phyloP scores from a whole-genome alignment of 2,113 vertebrate species.

The Oreocharis arfaki region DNA sequence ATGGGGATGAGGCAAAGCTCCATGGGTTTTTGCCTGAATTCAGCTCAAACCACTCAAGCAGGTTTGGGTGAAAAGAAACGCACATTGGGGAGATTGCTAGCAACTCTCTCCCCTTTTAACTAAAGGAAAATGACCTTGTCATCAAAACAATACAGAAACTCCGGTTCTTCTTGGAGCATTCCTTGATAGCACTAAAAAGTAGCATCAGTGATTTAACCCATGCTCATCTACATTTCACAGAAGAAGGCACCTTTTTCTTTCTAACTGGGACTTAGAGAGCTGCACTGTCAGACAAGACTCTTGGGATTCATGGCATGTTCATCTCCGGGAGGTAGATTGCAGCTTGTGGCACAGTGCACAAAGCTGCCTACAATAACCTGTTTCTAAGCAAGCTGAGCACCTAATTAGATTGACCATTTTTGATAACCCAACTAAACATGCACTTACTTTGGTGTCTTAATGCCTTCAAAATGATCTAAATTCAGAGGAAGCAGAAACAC shows the following conservation, averaged over 20 bases:
- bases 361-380: not conserved
- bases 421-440: not conserved
- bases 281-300: not conserved
- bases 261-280: not conserved
- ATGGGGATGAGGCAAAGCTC: not conserved
- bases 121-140: not conserved
- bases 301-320: not conserved
- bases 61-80: not conserved
- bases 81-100: accelerated
- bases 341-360: not conserved
- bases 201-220: not conserved
- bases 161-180: not conserved
- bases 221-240: not conserved
- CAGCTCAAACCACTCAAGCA: not conserved
- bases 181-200: not conserved
- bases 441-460: not conserved
- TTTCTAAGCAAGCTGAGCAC: not conserved
- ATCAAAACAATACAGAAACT: not conserved
- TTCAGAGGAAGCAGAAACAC: not conserved
- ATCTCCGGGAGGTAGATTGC: not conserved
- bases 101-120: not conserved
- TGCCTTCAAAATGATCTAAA: not conserved
- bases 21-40: not conserved
- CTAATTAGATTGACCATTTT: not conserved
- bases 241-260: not conserved